These are phyloP conservation scores for Cichladusa arquata DNA, from an alignment of 2,113 vertebrate genomes.

Conservation along the genomic window DNA sequence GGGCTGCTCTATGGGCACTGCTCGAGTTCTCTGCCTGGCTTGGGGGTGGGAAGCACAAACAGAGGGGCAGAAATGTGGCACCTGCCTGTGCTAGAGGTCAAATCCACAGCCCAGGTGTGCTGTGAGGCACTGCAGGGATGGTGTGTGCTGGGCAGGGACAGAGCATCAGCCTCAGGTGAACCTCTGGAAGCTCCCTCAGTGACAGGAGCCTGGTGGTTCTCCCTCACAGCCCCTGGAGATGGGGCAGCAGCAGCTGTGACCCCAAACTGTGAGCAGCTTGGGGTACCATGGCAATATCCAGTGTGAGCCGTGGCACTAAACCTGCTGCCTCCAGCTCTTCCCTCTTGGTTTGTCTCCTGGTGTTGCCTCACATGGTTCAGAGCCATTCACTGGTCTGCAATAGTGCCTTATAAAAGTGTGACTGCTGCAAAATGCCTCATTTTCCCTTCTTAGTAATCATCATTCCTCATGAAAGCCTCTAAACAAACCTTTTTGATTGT, in stretches of 20 bases:
- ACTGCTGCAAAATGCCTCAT: neutral
- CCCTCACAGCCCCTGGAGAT: too few relatives aligned
- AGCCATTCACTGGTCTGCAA: neutral
- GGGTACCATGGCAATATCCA: neutral
- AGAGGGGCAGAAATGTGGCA: neutral
- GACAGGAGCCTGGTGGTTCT: fast-evolving
- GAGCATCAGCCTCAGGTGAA: fast-evolving
- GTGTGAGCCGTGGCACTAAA: neutral
- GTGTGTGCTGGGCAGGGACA: neutral
- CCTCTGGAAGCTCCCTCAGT: neutral
- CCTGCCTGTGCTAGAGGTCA: neutral
- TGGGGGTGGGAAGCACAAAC: neutral
- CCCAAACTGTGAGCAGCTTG: neutral
- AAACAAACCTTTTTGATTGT: neutral
- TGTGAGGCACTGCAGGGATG: neutral
- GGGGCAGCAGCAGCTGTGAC: neutral
- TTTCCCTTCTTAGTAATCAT: neutral
- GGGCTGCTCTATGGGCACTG: fast-evolving
- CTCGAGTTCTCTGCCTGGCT: fast-evolving
- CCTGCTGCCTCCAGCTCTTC: neutral
- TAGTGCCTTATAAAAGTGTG: neutral
- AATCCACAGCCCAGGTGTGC: neutral
- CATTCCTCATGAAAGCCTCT: neutral
- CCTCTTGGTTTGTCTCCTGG: neutral
- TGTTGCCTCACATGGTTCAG: fast-evolving